phyloP scores from a whole-genome alignment of 64 coral and sea anemone genomes.

The Stylophora pistillata region DNA sequence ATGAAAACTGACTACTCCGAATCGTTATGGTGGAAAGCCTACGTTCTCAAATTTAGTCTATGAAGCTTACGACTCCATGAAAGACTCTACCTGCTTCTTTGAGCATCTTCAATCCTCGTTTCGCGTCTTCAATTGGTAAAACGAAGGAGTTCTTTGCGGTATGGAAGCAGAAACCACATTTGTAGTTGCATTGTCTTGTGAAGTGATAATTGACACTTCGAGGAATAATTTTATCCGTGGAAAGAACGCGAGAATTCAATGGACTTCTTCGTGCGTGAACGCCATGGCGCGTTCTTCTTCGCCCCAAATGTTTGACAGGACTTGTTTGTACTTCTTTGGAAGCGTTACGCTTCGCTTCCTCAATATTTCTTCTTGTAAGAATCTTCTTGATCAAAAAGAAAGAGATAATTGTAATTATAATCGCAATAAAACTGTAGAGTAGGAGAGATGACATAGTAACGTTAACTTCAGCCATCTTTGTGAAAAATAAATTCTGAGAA shows the following conservation, averaged over 20 bases:
- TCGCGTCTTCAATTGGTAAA: conserved; percentile 69
- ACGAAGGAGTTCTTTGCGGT: conserved; percentile 89
- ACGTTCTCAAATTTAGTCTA: too few relatives aligned
- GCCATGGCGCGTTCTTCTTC: not conserved
- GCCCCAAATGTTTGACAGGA: not conserved
- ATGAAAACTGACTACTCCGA: too few relatives aligned
- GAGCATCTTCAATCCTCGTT: conserved; percentile 67
- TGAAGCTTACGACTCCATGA: not conserved
- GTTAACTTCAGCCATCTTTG: too few relatives aligned
- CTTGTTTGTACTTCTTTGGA: not conserved
- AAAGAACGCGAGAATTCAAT: not conserved
- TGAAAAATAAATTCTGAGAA: too few relatives aligned
- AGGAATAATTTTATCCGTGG: not conserved
- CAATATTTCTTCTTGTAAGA: not conserved
- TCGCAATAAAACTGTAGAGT: too few relatives aligned
- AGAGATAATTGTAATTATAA: not conserved
- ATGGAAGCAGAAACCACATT: conserved; percentile 92
- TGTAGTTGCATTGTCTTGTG: conserved; percentile 87
- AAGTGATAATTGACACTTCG: conserved; percentile 89
- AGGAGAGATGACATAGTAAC: too few relatives aligned
- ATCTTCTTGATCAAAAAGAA: not conserved
- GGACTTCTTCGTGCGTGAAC: not conserved
- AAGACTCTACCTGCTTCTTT: conserved; percentile 56
- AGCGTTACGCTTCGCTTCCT: not conserved
- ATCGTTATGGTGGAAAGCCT: too few relatives aligned